These are phyloP conservation scores for Bursaphelenchus okinawaensis DNA, from an alignment of 2,888 invertebrate genomes.

Conservation along the genomic window DNA sequence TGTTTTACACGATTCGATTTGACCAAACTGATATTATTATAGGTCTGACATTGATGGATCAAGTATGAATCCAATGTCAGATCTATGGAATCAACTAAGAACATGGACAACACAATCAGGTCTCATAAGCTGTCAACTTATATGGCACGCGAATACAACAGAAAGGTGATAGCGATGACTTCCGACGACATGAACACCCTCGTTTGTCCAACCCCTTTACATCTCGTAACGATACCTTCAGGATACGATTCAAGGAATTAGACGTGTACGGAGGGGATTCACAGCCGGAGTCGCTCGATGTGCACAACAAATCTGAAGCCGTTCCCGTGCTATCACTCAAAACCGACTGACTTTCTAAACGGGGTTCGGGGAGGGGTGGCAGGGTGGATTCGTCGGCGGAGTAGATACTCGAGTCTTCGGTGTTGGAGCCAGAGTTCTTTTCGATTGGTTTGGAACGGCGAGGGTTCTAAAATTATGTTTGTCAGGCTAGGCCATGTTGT, in stretches of 20 bases:
- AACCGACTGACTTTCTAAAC: background rate
- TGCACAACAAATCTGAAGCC: background rate
- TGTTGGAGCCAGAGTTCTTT: conserved; percentile 28
- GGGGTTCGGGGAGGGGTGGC: background rate
- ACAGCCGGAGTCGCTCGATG: background rate
- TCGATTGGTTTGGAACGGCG: conserved; percentile 3
- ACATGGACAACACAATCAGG: too few relatives aligned
- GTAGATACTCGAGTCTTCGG: conserved; percentile 46
- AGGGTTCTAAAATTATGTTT: background rate
- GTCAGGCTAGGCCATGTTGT: too few relatives aligned
- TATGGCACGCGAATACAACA: background rate
- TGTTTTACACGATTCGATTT: too few relatives aligned
- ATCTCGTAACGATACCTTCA: background rate
- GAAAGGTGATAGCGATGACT: background rate
- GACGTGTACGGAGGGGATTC: background rate
- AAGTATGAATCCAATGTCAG: too few relatives aligned
- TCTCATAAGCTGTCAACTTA: background rate
- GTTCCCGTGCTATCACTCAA: background rate
- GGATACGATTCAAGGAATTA: background rate
- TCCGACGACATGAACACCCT: background rate
- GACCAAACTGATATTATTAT: too few relatives aligned
- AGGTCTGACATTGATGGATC: too few relatives aligned
- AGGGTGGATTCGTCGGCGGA: conserved; percentile 44
- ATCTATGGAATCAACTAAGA: too few relatives aligned
- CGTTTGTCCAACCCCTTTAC: background rate